phyloP scores from a whole-genome alignment of 1,140 invertebrate species.

The Phocides pigmalion region DNA sequence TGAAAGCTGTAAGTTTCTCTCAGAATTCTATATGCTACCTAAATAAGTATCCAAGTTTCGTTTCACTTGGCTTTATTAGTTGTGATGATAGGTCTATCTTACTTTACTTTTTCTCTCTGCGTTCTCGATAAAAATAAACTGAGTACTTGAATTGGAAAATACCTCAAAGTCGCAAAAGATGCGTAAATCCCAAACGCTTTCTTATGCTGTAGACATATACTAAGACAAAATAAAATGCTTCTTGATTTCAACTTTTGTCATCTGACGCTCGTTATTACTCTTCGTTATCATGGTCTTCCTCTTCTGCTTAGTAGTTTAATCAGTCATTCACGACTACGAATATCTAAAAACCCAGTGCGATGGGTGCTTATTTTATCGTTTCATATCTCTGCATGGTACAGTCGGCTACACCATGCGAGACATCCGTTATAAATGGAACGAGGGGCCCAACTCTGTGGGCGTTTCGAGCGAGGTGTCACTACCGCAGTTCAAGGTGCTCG shows the following conservation, averaged over 20 bases:
- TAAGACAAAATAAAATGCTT: slow-evolving; percentile 49
- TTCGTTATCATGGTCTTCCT: slow-evolving; percentile 38
- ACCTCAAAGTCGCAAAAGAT: slow-evolving; percentile 20
- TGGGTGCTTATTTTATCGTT: slow-evolving; percentile 87
- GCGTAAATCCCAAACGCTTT: slow-evolving; percentile 49
- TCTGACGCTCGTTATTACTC: slow-evolving; percentile 39
- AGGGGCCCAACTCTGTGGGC: slow-evolving; percentile 95
- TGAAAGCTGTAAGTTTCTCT: slow-evolving; percentile 97
- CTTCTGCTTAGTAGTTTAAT: slow-evolving; percentile 48
- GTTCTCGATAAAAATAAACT: slow-evolving; percentile 25
- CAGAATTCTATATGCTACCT: slow-evolving; percentile 30
- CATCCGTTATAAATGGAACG: slow-evolving; percentile 98
- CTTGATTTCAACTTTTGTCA: slow-evolving; percentile 22
- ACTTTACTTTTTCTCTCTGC: slow-evolving; percentile 12
- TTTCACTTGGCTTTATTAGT: slow-evolving; percentile 41
- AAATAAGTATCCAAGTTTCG: slow-evolving; percentile 28
- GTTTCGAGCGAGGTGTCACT: slow-evolving; percentile 96
- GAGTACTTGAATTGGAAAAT: neutral
- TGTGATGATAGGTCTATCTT: slow-evolving; percentile 25
- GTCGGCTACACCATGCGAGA: slow-evolving; percentile 99
- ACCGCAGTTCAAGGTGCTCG: slow-evolving; percentile 97
- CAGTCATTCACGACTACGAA: slow-evolving; percentile 65
- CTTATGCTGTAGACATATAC: slow-evolving; percentile 51
- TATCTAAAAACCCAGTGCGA: slow-evolving; percentile 86
- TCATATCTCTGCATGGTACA: slow-evolving; percentile 87